Evolutionary conservation across 2,797 vertebrate species (phyloP).

Genomic region (Gymnodraco acuticeps): DNA sequence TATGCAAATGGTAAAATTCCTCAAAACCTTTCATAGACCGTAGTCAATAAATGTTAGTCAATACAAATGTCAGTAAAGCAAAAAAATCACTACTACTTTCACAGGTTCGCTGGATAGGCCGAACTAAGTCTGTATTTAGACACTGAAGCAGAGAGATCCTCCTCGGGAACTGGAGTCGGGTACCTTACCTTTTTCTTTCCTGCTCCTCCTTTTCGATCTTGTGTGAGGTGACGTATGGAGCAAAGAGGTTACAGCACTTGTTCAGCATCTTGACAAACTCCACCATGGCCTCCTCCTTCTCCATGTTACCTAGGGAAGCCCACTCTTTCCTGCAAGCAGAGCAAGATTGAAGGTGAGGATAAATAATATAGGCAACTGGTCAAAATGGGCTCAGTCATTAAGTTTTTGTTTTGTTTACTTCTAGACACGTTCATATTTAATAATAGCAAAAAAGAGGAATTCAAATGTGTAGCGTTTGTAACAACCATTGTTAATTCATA

Average conservation of each 20-base stretch:
- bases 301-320: conserved; percentile 93
- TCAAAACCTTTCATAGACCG: background rate
- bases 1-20: background rate
- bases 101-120: background rate
- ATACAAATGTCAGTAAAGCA: too few relatives aligned
- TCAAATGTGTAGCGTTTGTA: background rate
- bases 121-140: conserved; percentile 24
- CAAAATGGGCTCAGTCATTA: background rate
- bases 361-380: background rate
- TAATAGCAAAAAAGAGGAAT: background rate
- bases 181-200: conserved; percentile 92
- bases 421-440: background rate
- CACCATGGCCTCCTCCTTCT: conserved; percentile 96
- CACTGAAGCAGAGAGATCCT: background rate
- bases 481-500: background rate
- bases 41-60: background rate
- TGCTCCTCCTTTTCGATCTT: conserved; percentile 98
- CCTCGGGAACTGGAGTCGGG: background rate
- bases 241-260: conserved; percentile 95
- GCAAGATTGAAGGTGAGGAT: background rate
- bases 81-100: background rate
- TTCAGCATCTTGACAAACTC: conserved; percentile 96
- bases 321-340: conserved; percentile 92
- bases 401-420: background rate
- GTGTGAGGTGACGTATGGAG: conserved; percentile 94